phyloP scores from a whole-genome alignment of 2,888 invertebrate species.

The Lypha dubia region DNA sequence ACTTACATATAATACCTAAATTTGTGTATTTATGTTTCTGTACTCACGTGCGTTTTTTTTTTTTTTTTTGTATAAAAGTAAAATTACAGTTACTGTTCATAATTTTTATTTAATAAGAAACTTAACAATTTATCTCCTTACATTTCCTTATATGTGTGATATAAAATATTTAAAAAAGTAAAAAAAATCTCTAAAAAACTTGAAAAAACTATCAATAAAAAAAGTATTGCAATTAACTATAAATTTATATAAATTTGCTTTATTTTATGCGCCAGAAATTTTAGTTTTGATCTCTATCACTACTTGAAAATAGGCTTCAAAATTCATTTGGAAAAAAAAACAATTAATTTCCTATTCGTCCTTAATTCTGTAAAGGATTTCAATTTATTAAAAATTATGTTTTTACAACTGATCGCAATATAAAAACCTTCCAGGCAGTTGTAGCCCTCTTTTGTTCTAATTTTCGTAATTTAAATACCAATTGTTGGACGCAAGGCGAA shows the following conservation, averaged over 20 bases:
- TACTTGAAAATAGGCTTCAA: too few relatives aligned
- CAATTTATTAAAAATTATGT: too few relatives aligned
- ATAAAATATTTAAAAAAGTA: constrained; percentile 77
- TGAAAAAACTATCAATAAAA: constrained; percentile 79
- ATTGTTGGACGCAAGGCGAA: too few relatives aligned
- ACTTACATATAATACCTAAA: constrained; percentile 40
- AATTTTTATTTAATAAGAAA: constrained; percentile 57
- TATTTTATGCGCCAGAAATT: neutral
- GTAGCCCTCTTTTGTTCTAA: too few relatives aligned
- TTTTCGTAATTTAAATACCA: too few relatives aligned
- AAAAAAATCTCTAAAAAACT: constrained; percentile 77
- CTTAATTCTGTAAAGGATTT: too few relatives aligned
- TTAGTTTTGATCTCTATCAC: too few relatives aligned
- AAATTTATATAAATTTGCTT: constrained; percentile 17
- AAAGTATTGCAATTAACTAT: constrained; percentile 78
- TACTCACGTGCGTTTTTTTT: constrained; percentile 34
- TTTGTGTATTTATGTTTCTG: constrained; percentile 18
- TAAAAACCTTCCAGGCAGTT: too few relatives aligned
- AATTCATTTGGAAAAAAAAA: too few relatives aligned
- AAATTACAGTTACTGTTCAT: constrained; percentile 10
- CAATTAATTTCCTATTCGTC: too few relatives aligned
- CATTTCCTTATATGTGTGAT: constrained; percentile 79
- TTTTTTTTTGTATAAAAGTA: constrained; percentile 31
- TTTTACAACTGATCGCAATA: too few relatives aligned
- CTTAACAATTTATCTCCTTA: constrained; percentile 61